A percentile compares a stretch with the other conserved stretches of the same genome.
Evolutionary conservation across 2,797 vertebrate species (phyloP).

Genomic region (Amblyopsis hoosieri): DNA sequence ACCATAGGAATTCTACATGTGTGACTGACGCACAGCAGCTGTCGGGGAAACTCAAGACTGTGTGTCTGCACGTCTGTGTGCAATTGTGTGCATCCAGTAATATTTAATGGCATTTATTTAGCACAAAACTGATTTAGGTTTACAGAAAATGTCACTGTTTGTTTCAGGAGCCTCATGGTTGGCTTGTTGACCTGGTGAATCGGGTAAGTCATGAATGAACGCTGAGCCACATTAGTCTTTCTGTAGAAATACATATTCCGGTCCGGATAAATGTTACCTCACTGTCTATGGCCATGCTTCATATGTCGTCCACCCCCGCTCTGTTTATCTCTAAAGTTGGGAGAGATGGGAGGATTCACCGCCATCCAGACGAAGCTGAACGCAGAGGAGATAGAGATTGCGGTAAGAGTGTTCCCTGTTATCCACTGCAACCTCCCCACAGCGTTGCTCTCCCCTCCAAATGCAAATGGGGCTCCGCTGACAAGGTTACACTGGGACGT

Average conservation of each 20-base stretch:
- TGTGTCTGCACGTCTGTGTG: neutral
- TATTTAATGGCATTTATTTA: neutral
- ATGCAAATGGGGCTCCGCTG: constrained; percentile 1
- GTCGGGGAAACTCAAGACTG: constrained; percentile 28
- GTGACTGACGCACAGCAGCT: constrained; percentile 62
- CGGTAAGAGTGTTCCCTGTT: constrained; percentile 77
- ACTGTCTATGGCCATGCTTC: neutral
- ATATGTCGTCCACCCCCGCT: constrained; percentile 9
- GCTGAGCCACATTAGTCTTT: neutral
- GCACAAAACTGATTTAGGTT: constrained; percentile 10
- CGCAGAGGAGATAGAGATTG: constrained; percentile 93
- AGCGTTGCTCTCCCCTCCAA: too few species aligned
- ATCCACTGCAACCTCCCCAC: neutral
- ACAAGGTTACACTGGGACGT: constrained; percentile 27
- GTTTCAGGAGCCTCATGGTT: constrained; percentile 96
- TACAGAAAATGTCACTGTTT: constrained; percentile 29
- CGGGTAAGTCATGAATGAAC: constrained; percentile 78
- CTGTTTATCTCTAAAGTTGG: constrained; percentile 81
- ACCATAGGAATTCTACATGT: constrained; percentile 24
- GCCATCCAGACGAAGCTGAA: constrained; percentile 96
- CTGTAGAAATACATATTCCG: neutral
- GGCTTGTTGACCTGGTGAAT: constrained; percentile 98
- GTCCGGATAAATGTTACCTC: neutral
- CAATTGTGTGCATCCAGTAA: neutral
- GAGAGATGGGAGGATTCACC: constrained; percentile 94